Percentiles rank a stretch among this genome's conserved stretches.
These are phyloP conservation scores for Trichopoda pennipes DNA, from an alignment of 2,888 invertebrate species.

Conservation along the genomic window DNA sequence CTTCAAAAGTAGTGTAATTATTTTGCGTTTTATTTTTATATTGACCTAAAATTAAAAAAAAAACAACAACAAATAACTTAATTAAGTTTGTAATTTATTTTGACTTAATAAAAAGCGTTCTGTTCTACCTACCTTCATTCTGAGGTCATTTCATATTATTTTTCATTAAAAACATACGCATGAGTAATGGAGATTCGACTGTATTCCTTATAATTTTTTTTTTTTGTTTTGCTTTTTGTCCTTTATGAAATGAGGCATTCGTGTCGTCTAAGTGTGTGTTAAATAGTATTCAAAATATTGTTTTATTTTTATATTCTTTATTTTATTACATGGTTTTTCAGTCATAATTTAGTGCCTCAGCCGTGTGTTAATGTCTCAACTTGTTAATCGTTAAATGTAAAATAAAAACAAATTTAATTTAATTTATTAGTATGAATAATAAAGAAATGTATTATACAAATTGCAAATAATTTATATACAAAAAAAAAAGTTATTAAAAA, in stretches of 20 bases:
- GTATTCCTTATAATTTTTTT: constrained; percentile 35
- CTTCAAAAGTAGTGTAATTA: too few species aligned
- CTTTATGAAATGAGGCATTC: constrained; percentile 13
- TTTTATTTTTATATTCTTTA: constrained; percentile 33
- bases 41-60: too few species aligned
- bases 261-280: constrained; percentile 40
- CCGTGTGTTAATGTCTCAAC: constrained; percentile 48
- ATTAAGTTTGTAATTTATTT: too few species aligned
- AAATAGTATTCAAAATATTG: constrained; percentile 48
- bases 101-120: neutral
- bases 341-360: constrained; percentile 54
- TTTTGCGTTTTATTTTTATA: too few species aligned
- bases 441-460: too few species aligned
- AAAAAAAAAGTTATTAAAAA: too few species aligned
- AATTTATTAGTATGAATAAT: too few species aligned
- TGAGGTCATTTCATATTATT: too few species aligned
- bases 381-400: constrained; percentile 30
- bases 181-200: constrained; percentile 13
- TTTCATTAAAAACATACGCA: neutral
- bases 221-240: too few species aligned
- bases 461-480: too few species aligned
- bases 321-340: constrained; percentile 35
- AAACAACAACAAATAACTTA: too few species aligned
- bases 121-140: too few species aligned
- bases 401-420: neutral